Evolutionary conservation across 2,113 vertebrate genomes (phyloP).

Genomic region (Prunella himalayana): DNA sequence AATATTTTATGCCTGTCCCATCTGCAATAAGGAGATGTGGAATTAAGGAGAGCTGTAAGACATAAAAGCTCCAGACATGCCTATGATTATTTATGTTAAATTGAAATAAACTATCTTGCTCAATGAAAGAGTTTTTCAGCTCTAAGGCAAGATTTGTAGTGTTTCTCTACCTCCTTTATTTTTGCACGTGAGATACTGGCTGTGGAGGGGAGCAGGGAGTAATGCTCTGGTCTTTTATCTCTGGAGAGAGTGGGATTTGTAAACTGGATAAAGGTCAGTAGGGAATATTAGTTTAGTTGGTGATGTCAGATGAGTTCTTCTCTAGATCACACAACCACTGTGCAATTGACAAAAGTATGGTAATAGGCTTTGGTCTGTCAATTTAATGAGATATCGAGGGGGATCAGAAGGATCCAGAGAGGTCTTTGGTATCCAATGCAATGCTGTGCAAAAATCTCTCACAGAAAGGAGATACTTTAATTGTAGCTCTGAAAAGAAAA

Average conservation of each 20-base stretch:
- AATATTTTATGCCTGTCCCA: conserved; percentile 47
- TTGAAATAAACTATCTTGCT: conserved; percentile 50
- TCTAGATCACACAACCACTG: not conserved
- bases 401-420: not conserved
- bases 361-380: conserved; percentile 34
- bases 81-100: conserved; percentile 57
- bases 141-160: conserved; percentile 18
- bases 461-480: not conserved
- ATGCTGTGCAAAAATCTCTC: not conserved
- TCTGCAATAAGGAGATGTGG: conserved; percentile 23
- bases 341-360: conserved; percentile 8
- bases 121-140: conserved; percentile 1
- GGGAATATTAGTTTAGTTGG: conserved; percentile 6
- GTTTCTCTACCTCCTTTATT: not conserved
- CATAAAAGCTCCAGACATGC: conserved; percentile 36
- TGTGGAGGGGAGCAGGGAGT: not conserved
- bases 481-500: not conserved
- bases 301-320: conserved; percentile 1
- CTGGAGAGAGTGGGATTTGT: not conserved
- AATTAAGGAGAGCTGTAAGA: conserved; percentile 66
- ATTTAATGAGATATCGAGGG: conserved; percentile 35
- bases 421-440: not conserved
- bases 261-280: not conserved
- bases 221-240: not conserved
- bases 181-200: not conserved